phyloP scores from a whole-genome alignment of 2,797 vertebrate species.

The Aldrovandia affinis region DNA sequence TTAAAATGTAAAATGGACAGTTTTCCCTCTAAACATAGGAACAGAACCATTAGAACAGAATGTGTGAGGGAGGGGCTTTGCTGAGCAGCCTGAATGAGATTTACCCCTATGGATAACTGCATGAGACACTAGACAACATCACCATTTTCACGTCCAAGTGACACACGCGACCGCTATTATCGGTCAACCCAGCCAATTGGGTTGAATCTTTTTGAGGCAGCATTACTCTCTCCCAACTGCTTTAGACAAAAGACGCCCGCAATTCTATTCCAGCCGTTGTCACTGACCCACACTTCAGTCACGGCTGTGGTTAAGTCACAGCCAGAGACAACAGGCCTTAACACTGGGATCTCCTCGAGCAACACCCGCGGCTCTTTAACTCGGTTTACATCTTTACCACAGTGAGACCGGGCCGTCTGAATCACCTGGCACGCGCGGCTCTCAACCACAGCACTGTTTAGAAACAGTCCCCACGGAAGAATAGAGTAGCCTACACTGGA shows the following conservation, averaged over 20 bases:
- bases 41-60: background rate
- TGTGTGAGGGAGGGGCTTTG: background rate
- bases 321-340: background rate
- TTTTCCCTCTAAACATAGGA: background rate
- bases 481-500: background rate
- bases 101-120: background rate
- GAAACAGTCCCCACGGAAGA: background rate
- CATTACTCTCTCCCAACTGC: background rate
- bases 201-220: background rate
- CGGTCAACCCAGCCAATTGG: background rate
- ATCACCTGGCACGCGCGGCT: background rate
- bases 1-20: background rate
- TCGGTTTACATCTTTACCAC: background rate
- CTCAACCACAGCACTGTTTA: background rate
- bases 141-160: background rate
- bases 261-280: background rate
- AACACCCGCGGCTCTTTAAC: background rate
- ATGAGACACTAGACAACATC: background rate
- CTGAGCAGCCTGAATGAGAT: background rate
- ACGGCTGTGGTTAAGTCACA: background rate
- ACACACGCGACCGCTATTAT: background rate
- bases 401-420: background rate
- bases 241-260: background rate
- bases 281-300: background rate
- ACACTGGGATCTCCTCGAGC: background rate